Base-by-base conservation (phyloP, 2,113 vertebrate genomes). In the Menura novaehollandiae region DNA sequence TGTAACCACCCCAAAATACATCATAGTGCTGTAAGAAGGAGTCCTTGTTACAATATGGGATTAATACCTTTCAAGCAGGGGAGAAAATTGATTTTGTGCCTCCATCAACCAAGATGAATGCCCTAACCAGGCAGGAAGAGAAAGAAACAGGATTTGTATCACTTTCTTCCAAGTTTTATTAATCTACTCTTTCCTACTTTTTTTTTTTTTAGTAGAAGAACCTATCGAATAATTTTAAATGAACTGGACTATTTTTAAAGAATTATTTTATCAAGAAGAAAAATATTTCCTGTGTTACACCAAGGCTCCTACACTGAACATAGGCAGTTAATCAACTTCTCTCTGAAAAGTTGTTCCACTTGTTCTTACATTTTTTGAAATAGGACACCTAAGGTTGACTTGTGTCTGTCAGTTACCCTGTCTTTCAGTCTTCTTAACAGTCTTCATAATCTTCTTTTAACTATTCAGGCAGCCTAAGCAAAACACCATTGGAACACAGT, bases 81-180 rank as follows among this genome's bases (percentile, higher is more conserved):
- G 12, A 90, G 15, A 86, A 86, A 76, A 95, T 47, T 86, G 92
- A 92, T 93, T 94, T 83, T 92, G 51, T 90, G 88, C 64, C 64
- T 86, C 46, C 63, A 58, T 80, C 82, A 91, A 14, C 39, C 0
- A 8, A 80, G 79, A 94, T 80, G 59, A 90, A 94, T 94, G 63
- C 43, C 19, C 24, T 69, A 88, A 64, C 30, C 43, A 85, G 46
- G 33, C 46, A 13, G 46, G 43, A 91, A 93, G 72, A 83, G 35
- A 86, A 88, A 62, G 37, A 66, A 86, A 51, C 10, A 66, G 67
- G 21, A 80, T 58, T 53, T 80, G n/a, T 55, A 73, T 66, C 32
- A 32, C 37, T 73, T 95, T 85, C 47, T 68, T 77, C 15, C 37
- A 73, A 72, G 41, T 47, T 77, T 78, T 64, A 62, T 93, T 89